A percentile compares a stretch with the other conserved stretches of the same genome.
These are phyloP conservation scores for Megaceryle alcyon DNA, from an alignment of 2,797 vertebrate species.

Conservation along the genomic window DNA sequence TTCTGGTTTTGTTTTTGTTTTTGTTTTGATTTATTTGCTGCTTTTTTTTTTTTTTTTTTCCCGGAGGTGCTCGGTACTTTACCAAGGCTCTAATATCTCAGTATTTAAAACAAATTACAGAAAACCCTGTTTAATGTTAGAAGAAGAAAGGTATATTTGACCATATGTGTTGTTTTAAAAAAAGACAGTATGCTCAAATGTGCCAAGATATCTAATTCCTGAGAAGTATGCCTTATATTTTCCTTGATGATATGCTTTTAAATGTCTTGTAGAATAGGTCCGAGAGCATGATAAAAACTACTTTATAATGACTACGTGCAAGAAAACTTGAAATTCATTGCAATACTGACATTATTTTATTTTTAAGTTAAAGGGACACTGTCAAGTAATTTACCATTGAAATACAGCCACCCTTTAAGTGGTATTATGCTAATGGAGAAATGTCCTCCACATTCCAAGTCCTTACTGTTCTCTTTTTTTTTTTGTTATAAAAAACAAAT, in stretches of 20 bases:
- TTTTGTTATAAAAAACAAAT: not conserved
- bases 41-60: not conserved
- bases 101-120: constrained; percentile 73
- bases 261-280: constrained; percentile 80
- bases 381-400: constrained; percentile 79
- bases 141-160: constrained; percentile 80
- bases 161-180: constrained; percentile 80
- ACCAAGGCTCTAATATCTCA: constrained; percentile 78
- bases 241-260: constrained; percentile 78
- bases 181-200: constrained; percentile 84
- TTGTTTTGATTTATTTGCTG: constrained; percentile 50
- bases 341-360: constrained; percentile 78
- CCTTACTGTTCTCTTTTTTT: not conserved
- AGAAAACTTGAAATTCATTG: constrained; percentile 85
- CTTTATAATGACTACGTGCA: constrained; percentile 78
- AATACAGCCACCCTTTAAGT: constrained; percentile 26
- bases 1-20: constrained; percentile 50
- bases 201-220: constrained; percentile 81
- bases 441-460: constrained; percentile 69
- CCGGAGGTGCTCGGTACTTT: constrained; percentile 78
- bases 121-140: constrained; percentile 73
- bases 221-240: constrained; percentile 82
- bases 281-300: constrained; percentile 79
- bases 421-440: constrained; percentile 58
- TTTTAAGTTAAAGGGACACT: constrained; percentile 81